Evolutionary conservation across 2,888 invertebrate genomes (phyloP), one percentile per base, ranked within the genome.

Genomic region (Melanotus villosus): DNA sequence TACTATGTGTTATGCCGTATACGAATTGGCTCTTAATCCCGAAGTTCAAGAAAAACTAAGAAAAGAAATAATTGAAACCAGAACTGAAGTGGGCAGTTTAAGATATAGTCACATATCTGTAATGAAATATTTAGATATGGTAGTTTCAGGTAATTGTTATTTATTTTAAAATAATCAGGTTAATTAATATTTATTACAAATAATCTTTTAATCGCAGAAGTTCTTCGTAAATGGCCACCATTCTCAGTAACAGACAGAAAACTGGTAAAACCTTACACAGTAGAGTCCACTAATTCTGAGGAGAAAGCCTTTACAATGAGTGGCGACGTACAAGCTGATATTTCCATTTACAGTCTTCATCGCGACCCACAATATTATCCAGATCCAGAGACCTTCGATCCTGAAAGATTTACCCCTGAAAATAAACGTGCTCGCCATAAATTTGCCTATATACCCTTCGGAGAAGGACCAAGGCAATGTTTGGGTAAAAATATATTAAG

Each of bases 341-440:
- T 83, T 2, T 80, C 83, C 0, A 68, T 79, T 10, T 74, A 75
- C 26, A 80, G 74, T 0, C 64, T 86, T 1, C 86, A 89, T 64
- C 86, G 85, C 80, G 89, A 89, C 75, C 84, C 87, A 0, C 81
- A 87, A 9, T 82, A 85, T 73, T 89, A 87, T 73, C 87, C 88
- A 0, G 84, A 89, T 16, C 89, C 89, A 0, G 78, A 86, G 0
- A 80, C 83, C 50, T 87, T 88, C 73, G 83, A 82, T 30, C 87
- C 87, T 0, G 88, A 88, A 70, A 82, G 89, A 10, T 58, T 58
- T n/a, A 41, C 3, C n/a, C 71, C 75, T 80, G 0, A 67, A 79
- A 54, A 54, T 14, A 38, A 30, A 12, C 21, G 41, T 2, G 23
- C 10, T 7, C 14, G 23, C 26, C 9, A 5, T 2, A 23, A 38